Conservation (phyloP, 1,140 invertebrate species). For the Lepidostoma basale region DNA sequence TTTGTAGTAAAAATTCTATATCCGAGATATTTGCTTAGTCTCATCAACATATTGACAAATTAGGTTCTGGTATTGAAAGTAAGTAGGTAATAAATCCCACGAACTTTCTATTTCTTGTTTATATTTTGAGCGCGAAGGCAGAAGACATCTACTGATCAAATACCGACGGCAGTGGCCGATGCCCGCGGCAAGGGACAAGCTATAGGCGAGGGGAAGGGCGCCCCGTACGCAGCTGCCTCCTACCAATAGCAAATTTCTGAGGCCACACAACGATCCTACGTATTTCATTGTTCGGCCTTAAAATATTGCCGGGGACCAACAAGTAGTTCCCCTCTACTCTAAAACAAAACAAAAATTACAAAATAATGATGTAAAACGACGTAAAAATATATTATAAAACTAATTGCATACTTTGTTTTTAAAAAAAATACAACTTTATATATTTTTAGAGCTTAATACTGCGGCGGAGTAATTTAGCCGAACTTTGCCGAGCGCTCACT, state of each 20-base stretch:
- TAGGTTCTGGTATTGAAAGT: too few species aligned
- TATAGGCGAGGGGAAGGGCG: conserved; percentile 31
- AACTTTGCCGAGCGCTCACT: conserved; percentile 19
- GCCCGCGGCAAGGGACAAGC: not conserved
- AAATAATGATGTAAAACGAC: not conserved
- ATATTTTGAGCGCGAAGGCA: not conserved
- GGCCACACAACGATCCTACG: conserved; percentile 28
- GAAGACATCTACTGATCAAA: too few species aligned
- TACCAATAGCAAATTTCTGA: conserved; percentile 33
- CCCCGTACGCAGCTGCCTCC: conserved; percentile 33
- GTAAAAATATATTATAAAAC: not conserved
- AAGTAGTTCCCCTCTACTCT: conserved; percentile 26
- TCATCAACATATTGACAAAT: too few species aligned
- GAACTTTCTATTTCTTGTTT: not conserved
- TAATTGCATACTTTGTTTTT: conserved; percentile 2
- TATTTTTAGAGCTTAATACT: not conserved
- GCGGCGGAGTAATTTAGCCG: conserved; percentile 32
- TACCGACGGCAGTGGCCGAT: conserved; percentile 3
- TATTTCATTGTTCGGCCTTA: conserved; percentile 33
- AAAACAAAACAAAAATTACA: not conserved
- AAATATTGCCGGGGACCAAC: conserved; percentile 15
- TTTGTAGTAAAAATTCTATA: too few species aligned
- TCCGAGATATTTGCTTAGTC: too few species aligned
- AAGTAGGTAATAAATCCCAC: too few species aligned
- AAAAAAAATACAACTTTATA: not conserved